Percentiles rank a stretch among this genome's conserved stretches.
Evolutionary conservation across 2,113 vertebrate species (phyloP).

Genomic region (Montifringilla adamsi): DNA sequence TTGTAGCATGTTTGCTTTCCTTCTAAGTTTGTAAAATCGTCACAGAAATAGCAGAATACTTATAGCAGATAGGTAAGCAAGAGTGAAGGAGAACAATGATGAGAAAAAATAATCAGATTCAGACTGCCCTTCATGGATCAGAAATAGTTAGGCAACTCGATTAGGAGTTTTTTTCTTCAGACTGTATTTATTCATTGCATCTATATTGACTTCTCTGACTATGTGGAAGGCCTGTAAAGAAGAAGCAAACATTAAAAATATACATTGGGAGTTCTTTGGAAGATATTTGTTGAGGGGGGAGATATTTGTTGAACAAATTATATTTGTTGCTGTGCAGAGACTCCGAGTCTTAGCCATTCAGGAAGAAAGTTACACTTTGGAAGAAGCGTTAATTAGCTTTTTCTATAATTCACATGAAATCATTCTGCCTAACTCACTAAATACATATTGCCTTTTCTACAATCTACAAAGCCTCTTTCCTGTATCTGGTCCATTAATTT

Average conservation of each 20-base stretch:
- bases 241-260: background rate
- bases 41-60: background rate
- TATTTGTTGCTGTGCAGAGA: background rate
- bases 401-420: background rate
- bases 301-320: too few relatives aligned
- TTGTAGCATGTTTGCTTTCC: background rate
- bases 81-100: background rate
- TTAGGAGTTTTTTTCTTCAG: background rate
- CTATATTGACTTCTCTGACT: background rate
- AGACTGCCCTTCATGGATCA: background rate
- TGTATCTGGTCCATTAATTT: background rate
- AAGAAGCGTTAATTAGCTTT: background rate
- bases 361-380: background rate
- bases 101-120: background rate
- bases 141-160: background rate
- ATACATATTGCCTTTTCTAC: background rate
- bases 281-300: background rate
- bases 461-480: background rate
- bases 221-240: background rate
- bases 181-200: background rate
- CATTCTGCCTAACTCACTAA: background rate
- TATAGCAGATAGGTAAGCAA: background rate
- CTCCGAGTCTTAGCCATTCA: background rate
- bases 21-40: background rate
- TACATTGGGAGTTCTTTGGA: background rate